Base-by-base conservation (phyloP, 2,113 vertebrate species). In the Odontesthes bonariensis region DNA sequence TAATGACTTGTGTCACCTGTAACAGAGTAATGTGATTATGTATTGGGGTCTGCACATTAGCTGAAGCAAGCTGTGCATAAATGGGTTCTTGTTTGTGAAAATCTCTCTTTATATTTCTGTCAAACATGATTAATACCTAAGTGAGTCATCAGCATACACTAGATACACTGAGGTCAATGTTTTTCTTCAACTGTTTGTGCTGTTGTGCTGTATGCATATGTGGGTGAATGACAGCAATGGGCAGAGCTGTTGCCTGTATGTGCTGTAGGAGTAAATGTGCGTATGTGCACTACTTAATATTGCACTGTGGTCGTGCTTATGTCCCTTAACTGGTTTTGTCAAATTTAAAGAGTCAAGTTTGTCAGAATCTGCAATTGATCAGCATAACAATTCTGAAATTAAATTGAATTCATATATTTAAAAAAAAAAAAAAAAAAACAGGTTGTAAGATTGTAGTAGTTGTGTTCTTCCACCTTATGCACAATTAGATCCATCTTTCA, bases 61-160 rank as follows among this genome's bases (percentile, higher is more conserved):
- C n/a, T 0, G 62, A 19, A 72, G 77, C 40, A 11, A 19, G 40
- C 2, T 10, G 51, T 52, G 64, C 46, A 49, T 63, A 70, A 72
- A 66, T 12, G 55, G 56, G 16, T 74, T 60, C 33, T 5, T 76
- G 83, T 86, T 69, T 66, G 68, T 77, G 54, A 73, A 81, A 83
- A 64, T 73, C 58, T 23, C 67, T 65, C 44, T 75, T 83, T 73
- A 73, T 49, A 58, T 74, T 82, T 75, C 56, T 38, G 46, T 72
- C 81, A 79, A 62, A 79, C 44, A 46, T 65, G 69, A 86, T 82
- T 75, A 83, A 77, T 67, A 33, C 31, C 56, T 32, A 1, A n/a
- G 8, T 75, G 84, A 89, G 47, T 86, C 85, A 86, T 52, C 61
- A 47, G 44, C 51, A 51, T 60, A 19, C 19, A 63, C 8, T 64